Percentiles rank a stretch among this genome's conserved stretches.
Conservation (phyloP, 2,888 invertebrate species). For the Caenorhabditis sp. region DNA sequence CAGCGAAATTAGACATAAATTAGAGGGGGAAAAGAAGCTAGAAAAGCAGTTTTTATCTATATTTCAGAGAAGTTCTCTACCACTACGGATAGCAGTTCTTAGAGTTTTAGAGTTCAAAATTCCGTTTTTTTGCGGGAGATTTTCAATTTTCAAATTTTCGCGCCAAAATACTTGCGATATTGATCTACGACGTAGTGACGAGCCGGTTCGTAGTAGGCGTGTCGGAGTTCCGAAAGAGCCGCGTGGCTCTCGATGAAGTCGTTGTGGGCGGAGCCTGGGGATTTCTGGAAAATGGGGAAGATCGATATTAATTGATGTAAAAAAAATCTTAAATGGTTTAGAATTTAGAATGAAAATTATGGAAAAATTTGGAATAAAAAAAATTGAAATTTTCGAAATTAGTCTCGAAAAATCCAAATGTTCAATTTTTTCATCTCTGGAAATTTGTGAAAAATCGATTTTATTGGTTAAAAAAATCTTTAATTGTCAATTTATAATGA, state of each 20-base stretch:
- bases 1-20: constrained; percentile 23
- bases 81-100: background rate
- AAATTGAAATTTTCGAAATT: too few species aligned
- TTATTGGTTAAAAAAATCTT: too few species aligned
- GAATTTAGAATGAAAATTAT: background rate
- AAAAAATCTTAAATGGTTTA: too few species aligned
- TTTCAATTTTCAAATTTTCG: constrained; percentile 36
- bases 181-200: constrained; percentile 65
- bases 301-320: background rate
- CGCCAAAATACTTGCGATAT: constrained; percentile 60
- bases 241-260: constrained; percentile 67
- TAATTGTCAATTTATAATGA: too few species aligned
- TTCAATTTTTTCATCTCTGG: too few species aligned
- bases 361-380: too few species aligned
- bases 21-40: background rate
- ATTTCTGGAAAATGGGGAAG: constrained; percentile 39
- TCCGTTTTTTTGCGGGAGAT: too few species aligned
- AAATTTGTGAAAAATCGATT: too few species aligned
- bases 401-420: too few species aligned
- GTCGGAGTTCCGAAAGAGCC: constrained; percentile 64
- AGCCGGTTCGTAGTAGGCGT: constrained; percentile 72
- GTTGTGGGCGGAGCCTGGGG: constrained; percentile 49
- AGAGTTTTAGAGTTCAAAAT: constrained; percentile 6
- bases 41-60: constrained; percentile 1
- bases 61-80: constrained; percentile 12